These are phyloP conservation scores for Peromyscus melanophrys DNA, from an alignment of 2,797 vertebrate species.

Conservation along the genomic window DNA sequence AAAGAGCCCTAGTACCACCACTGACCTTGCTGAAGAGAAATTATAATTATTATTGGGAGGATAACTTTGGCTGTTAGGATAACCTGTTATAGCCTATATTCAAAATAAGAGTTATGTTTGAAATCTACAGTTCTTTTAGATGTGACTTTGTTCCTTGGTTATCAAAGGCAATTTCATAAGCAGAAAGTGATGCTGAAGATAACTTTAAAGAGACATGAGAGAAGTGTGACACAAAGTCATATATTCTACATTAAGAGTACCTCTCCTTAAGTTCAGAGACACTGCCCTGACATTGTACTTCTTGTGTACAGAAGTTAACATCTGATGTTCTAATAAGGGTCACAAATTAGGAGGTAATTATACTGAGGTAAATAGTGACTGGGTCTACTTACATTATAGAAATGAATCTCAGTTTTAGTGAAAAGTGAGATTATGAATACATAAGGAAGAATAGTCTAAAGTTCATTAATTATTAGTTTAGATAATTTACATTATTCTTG, in stretches of 20 bases:
- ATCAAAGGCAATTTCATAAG: constrained; percentile 74
- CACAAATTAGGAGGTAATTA: constrained; percentile 53
- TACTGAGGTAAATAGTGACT: not conserved
- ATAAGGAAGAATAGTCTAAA: not conserved
- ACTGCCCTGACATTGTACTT: constrained; percentile 1
- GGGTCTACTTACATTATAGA: not conserved
- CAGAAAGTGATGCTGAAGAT: constrained; percentile 72
- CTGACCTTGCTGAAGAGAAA: constrained; percentile 80
- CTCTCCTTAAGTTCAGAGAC: constrained; percentile 48
- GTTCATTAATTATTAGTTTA: not conserved
- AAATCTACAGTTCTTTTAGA: constrained; percentile 82
- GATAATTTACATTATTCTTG: constrained; percentile 18
- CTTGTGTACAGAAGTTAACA: constrained; percentile 17
- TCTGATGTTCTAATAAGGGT: constrained; percentile 20
- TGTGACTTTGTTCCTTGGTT: constrained; percentile 78
- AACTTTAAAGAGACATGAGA: constrained; percentile 70
- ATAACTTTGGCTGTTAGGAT: constrained; percentile 71
- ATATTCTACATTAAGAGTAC: constrained; percentile 37
- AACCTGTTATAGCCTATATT: constrained; percentile 77
- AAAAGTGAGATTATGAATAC: not conserved
- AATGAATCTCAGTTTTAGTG: constrained; percentile 40
- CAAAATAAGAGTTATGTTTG: constrained; percentile 74
- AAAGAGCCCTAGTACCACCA: constrained; percentile 32
- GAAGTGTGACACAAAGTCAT: constrained; percentile 68
- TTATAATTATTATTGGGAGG: constrained; percentile 76